Conservation (phyloP, 2,113 vertebrate genomes). For the Lipophrys pholis region DNA sequence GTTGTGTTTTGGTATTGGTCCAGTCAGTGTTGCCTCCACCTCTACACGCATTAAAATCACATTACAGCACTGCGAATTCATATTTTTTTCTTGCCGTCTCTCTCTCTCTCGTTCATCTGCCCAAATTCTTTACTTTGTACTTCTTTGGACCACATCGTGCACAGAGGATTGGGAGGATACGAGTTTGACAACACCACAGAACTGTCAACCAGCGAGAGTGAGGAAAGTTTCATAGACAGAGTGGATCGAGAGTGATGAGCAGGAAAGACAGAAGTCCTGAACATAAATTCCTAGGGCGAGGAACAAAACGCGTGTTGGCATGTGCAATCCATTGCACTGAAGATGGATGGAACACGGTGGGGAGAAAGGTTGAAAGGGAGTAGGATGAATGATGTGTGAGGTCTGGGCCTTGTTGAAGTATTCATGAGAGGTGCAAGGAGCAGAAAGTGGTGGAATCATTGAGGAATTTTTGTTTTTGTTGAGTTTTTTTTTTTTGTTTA, state of each 20-base stretch:
- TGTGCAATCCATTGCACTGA: slow-evolving; percentile 24
- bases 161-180: background rate
- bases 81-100: slow-evolving; percentile 20
- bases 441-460: slow-evolving; percentile 27
- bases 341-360: slow-evolving; percentile 30
- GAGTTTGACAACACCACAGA: slow-evolving; percentile 19
- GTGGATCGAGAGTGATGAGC: slow-evolving; percentile 28
- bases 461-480: slow-evolving; percentile 29
- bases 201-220: background rate
- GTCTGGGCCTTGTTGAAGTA: slow-evolving; percentile 54
- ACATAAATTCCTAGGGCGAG: slow-evolving; percentile 40
- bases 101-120: no score
- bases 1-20: background rate
- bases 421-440: slow-evolving; percentile 53
- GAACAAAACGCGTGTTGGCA: slow-evolving; percentile 7
- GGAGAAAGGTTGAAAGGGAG: slow-evolving; percentile 10
- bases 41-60: slow-evolving; percentile 23
- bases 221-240: slow-evolving; percentile 1
- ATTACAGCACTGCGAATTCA: slow-evolving; percentile 31
- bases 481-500: background rate
- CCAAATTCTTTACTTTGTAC: no score
- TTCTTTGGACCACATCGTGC: background rate
- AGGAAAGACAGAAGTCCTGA: slow-evolving; percentile 31
- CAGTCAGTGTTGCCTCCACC: slow-evolving; percentile 1
- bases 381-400: slow-evolving; percentile 39